Conservation (phyloP, 2,888 invertebrate genomes). For the Tenthredo livida region DNA sequence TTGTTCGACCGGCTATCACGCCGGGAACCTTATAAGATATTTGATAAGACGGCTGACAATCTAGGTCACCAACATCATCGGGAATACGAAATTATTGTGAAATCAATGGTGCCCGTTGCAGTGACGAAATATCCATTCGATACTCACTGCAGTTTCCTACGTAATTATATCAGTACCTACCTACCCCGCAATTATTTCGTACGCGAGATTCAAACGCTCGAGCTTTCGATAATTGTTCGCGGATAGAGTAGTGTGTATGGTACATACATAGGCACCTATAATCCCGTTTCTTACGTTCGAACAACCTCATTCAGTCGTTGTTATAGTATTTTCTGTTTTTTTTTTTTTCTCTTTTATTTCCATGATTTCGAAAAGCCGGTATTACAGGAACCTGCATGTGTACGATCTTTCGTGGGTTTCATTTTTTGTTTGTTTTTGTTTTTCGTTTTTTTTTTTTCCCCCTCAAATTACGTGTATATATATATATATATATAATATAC, state of each 20-base stretch:
- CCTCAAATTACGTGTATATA: background rate
- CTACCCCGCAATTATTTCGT: slow-evolving; percentile 13
- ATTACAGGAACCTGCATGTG: too few species aligned
- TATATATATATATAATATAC: too few species aligned
- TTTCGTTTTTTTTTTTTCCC: background rate
- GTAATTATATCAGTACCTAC: background rate
- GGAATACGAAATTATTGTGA: slow-evolving; percentile 53
- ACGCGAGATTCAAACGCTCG: background rate
- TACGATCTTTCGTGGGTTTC: background rate
- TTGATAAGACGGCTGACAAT: slow-evolving; percentile 59
- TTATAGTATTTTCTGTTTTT: too few species aligned
- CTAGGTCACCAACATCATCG: slow-evolving; percentile 64
- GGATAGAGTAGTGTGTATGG: background rate
- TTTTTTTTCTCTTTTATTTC: background rate
- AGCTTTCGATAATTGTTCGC: background rate
- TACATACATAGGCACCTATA: too few species aligned
- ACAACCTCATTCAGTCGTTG: background rate
- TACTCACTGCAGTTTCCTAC: background rate
- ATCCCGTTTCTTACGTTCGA: background rate
- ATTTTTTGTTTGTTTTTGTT: background rate
- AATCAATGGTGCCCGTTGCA: slow-evolving; percentile 25
- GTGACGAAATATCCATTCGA: slow-evolving; percentile 8
- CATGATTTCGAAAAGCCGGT: too few species aligned
- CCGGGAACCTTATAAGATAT: background rate
- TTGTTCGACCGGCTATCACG: background rate